These are phyloP conservation scores for Trinorchestia longiramus DNA, from an alignment of 1,140 invertebrate genomes.

Conservation along the genomic window DNA sequence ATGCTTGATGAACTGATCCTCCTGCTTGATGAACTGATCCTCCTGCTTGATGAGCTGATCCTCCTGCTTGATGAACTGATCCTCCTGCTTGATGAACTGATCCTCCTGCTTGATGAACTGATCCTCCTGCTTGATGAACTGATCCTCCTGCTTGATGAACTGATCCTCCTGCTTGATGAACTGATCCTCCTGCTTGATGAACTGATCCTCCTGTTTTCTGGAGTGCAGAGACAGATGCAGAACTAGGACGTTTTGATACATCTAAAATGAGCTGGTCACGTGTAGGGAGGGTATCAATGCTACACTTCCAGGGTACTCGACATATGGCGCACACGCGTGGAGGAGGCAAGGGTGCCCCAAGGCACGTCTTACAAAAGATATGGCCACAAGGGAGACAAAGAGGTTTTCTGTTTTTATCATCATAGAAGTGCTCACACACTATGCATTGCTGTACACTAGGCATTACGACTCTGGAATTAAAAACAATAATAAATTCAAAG, in stretches of 20 bases:
- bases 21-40: no score
- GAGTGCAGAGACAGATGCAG: no score
- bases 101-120: no score
- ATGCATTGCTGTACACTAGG: not conserved
- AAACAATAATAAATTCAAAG: not conserved
- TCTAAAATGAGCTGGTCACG: not conserved
- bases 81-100: no score
- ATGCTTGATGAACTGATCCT: no score
- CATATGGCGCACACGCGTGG: not conserved
- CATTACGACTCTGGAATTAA: not conserved
- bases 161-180: no score
- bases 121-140: no score
- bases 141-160: no score
- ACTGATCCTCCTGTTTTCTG: no score
- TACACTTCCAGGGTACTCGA: not conserved
- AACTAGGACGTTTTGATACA: not conserved
- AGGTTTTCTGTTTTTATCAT: not conserved
- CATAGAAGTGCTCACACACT: conserved; percentile 15
- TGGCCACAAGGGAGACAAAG: conserved; percentile 36
- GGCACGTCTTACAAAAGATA: conserved; percentile 6
- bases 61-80: no score
- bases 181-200: no score
- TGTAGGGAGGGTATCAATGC: not conserved
- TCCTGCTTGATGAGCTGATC: no score
- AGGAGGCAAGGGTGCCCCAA: not conserved